Evolutionary conservation across 2,888 invertebrate genomes (phyloP).

Genomic region (Metopia argyrocephala): DNA sequence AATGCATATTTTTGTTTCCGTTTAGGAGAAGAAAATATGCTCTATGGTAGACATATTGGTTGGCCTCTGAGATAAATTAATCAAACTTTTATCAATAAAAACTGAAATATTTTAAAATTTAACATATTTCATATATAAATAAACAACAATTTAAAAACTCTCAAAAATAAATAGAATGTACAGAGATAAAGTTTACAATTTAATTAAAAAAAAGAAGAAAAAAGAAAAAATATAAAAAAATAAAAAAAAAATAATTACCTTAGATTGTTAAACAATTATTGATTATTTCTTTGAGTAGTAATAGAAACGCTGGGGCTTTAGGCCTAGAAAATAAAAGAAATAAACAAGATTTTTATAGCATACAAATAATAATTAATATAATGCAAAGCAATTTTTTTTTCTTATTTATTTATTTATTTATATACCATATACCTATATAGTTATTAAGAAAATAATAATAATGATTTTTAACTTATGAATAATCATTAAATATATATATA

Average conservation of each 20-base stretch:
- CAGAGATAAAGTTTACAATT: not conserved
- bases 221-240: not conserved
- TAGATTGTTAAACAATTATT: conserved; percentile 1
- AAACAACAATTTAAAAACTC: not conserved
- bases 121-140: not conserved
- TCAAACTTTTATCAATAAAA: not conserved
- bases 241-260: not conserved
- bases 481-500: conserved; percentile 22
- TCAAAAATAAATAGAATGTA: not conserved
- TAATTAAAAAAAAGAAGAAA: too few species aligned
- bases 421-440: too few species aligned
- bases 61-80: not conserved
- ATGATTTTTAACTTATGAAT: not conserved
- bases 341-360: conserved; percentile 29
- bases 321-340: not conserved
- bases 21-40: too few species aligned
- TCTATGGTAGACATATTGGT: not conserved
- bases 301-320: conserved; percentile 8
- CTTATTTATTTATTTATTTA: conserved; percentile 37
- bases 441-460: not conserved
- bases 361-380: conserved; percentile 27
- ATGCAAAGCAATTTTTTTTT: conserved; percentile 56
- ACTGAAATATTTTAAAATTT: not conserved
- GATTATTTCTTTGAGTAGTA: not conserved
- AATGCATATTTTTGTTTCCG: too few species aligned